Percentiles rank a stretch among this genome's conserved stretches.
These are phyloP conservation scores for Anarrhichthys ocellatus DNA, from an alignment of 2,113 vertebrate species.

Conservation along the genomic window DNA sequence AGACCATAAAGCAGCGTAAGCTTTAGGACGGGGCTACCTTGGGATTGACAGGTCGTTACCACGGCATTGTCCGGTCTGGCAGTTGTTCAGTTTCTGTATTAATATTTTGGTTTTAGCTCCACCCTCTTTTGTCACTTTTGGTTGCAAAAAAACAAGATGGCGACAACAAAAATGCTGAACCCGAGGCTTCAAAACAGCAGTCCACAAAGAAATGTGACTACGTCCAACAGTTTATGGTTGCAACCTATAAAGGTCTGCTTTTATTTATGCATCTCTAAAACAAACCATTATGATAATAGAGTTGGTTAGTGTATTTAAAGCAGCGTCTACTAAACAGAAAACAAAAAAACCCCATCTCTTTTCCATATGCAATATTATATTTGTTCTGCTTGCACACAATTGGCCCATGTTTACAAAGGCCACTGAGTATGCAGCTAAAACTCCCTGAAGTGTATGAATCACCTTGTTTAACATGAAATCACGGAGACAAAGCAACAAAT, in stretches of 20 bases:
- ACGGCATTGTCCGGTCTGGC: no score
- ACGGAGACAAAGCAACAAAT: not conserved
- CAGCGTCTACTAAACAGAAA: not conserved
- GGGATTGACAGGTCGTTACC: no score
- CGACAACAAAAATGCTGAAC: not conserved
- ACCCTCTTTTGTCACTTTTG: no score
- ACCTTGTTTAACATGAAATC: not conserved
- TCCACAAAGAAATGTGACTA: not conserved
- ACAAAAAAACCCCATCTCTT: not conserved
- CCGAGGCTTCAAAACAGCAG: not conserved
- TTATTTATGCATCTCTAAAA: not conserved
- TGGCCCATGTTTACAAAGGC: slow-evolving; percentile 9
- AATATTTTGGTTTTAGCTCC: no score
- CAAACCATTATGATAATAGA: slow-evolving; percentile 1
- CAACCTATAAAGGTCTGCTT: not conserved
- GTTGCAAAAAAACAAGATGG: not conserved
- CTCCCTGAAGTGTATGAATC: not conserved
- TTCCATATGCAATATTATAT: not conserved
- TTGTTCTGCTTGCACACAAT: slow-evolving; percentile 1
- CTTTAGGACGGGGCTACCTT: not conserved
- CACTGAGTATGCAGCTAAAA: not conserved
- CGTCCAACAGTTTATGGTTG: not conserved
- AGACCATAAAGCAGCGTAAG: not conserved
- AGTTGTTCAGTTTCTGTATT: no score
- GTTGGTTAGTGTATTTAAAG: not conserved